These are phyloP conservation scores for Oceanodroma tethys DNA, from an alignment of 2,113 vertebrate species.

Conservation along the genomic window DNA sequence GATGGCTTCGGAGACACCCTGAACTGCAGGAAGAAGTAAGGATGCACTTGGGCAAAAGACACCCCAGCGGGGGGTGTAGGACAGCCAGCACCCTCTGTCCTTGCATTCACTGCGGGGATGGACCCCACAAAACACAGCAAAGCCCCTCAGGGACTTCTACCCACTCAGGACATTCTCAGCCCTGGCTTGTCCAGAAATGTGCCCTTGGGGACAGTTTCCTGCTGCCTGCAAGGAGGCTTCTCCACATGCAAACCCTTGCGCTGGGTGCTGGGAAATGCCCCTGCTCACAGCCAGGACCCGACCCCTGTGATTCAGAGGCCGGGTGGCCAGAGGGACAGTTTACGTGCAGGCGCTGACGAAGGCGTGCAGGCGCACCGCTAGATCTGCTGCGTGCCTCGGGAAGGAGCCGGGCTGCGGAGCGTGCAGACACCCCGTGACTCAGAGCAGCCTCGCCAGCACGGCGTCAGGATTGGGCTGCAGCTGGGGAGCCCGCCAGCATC, in stretches of 20 bases:
- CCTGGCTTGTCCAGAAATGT: neutral
- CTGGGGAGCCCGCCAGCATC: neutral
- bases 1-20: neutral
- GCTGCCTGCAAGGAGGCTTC: neutral
- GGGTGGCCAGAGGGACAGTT: neutral
- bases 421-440: neutral
- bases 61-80: neutral
- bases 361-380: neutral
- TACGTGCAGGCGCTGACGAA: neutral
- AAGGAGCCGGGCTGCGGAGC: neutral
- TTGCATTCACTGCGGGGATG: fast-evolving
- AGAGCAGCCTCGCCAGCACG: neutral
- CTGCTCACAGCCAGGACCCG: neutral
- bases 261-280: neutral
- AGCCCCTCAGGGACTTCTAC: neutral
- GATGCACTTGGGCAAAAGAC: neutral
- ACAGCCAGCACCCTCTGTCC: neutral
- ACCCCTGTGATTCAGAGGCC: slow-evolving; percentile 5
- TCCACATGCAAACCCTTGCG: neutral
- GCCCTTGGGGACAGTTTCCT: neutral
- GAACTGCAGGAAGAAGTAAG: neutral
- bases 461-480: neutral
- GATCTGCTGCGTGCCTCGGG: neutral
- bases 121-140: neutral
- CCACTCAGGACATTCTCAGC: neutral